Evolutionary conservation across 2,797 vertebrate genomes (phyloP).

Genomic region (Tokudaia muenninki): DNA sequence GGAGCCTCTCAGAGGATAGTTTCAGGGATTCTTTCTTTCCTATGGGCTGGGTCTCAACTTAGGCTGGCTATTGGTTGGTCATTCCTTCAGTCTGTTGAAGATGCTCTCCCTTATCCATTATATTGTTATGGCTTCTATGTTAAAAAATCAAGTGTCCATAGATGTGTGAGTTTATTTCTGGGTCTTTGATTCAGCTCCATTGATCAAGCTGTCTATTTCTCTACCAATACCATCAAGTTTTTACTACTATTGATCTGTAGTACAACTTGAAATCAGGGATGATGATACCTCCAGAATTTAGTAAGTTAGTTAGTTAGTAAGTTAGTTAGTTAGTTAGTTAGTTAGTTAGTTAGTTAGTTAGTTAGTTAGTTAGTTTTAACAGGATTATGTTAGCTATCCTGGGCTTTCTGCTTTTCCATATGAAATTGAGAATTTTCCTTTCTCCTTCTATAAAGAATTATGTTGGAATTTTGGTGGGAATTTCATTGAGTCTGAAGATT

Average conservation of each 20-base stretch:
- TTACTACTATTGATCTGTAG: not conserved
- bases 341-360: too few relatives aligned
- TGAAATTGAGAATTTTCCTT: not conserved
- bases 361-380: too few relatives aligned
- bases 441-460: not conserved
- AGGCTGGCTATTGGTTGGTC: not conserved
- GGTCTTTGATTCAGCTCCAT: not conserved
- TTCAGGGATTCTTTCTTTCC: not conserved
- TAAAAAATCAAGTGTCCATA: not conserved
- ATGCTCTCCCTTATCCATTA: too few relatives aligned
- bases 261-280: not conserved
- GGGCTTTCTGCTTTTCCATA: not conserved
- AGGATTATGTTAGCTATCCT: not conserved
- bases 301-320: too few relatives aligned
- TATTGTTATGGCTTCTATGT: not conserved
- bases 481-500: not conserved
- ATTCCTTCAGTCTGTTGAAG: not conserved
- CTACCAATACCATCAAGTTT: not conserved
- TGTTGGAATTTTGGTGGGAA: not conserved
- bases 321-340: too few relatives aligned
- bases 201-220: not conserved
- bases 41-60: not conserved
- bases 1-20: not conserved
- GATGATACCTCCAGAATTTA: not conserved
- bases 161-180: not conserved